Conservation (phyloP, 35 echinoderm and acorn worm species). For the Heliocidaris erythrogramma region DNA sequence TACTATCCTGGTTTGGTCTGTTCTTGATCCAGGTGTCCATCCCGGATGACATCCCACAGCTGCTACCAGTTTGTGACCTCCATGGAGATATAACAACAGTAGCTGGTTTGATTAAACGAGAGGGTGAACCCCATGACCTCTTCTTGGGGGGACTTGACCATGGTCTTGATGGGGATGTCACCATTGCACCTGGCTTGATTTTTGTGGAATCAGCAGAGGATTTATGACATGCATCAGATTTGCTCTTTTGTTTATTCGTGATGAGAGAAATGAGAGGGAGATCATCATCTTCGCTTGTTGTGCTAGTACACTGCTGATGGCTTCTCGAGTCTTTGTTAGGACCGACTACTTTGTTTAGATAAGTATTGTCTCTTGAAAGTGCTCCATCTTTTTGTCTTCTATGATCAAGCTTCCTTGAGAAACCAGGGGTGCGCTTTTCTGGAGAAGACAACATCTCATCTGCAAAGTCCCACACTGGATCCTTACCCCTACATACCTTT, state of each 20-base stretch:
- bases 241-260: background rate
- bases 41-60: background rate
- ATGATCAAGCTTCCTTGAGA: background rate
- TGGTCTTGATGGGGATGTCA: background rate
- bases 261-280: background rate
- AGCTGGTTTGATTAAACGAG: background rate
- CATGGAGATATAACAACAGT: background rate
- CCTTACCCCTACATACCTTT: background rate
- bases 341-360: background rate
- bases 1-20: background rate
- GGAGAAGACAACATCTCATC: background rate
- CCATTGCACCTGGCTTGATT: background rate
- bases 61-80: background rate
- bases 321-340: background rate
- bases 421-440: background rate
- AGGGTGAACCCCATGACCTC: background rate
- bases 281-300: conserved; percentile 6
- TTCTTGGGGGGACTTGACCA: background rate
- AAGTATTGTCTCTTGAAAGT: background rate
- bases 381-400: background rate
- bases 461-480: background rate
- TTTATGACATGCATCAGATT: background rate
- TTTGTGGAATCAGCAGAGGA: background rate
- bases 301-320: background rate
- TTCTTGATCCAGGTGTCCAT: background rate